These are phyloP conservation scores for Onchidella celtica DNA, from an alignment of 2,888 invertebrate genomes.

Conservation along the genomic window DNA sequence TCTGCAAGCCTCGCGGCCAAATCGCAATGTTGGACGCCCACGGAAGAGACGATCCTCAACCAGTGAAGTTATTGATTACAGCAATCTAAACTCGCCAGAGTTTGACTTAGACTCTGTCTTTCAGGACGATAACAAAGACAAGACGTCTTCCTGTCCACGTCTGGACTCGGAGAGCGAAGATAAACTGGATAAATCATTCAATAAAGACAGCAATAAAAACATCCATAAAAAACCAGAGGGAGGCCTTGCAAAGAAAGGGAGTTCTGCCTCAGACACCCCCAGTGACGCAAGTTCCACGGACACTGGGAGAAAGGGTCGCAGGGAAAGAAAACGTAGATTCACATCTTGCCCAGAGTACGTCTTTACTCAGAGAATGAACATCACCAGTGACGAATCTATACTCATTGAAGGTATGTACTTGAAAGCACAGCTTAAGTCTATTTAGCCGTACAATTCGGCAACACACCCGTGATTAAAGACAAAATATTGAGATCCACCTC, in stretches of 20 bases:
- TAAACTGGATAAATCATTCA: slow-evolving; percentile 5
- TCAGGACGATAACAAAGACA: neutral
- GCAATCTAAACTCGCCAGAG: slow-evolving; percentile 9
- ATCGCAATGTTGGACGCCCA: neutral
- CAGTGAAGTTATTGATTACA: slow-evolving; percentile 37
- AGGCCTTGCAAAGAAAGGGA: neutral
- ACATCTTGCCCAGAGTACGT: slow-evolving; percentile 44
- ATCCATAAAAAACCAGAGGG: neutral
- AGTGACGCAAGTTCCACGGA: neutral
- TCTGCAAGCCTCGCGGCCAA: neutral
- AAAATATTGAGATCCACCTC: no score
- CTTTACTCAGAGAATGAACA: slow-evolving; percentile 44
- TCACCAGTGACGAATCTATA: slow-evolving; percentile 38
- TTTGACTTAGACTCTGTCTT: neutral
- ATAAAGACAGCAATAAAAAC: neutral
- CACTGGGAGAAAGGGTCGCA: neutral
- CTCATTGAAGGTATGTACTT: slow-evolving; percentile 38
- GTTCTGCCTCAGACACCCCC: neutral
- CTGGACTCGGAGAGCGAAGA: neutral
- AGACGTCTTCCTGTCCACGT: neutral
- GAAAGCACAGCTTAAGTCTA: no score
- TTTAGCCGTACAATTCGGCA: no score
- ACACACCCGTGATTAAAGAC: no score
- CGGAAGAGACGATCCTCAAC: slow-evolving; percentile 39
- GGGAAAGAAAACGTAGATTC: slow-evolving; percentile 15